Conservation (phyloP, 2,888 invertebrate genomes). For the Bombylius major region DNA sequence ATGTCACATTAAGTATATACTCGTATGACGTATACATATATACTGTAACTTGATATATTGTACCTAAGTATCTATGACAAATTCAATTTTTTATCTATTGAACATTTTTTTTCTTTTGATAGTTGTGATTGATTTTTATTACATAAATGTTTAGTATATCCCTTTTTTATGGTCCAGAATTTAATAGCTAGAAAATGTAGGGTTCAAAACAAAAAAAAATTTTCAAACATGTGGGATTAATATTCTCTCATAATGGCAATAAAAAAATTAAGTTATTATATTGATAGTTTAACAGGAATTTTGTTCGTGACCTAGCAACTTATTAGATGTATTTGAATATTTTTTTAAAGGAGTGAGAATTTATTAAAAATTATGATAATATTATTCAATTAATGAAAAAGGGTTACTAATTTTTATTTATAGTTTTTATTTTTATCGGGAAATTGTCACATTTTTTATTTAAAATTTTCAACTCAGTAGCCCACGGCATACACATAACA, state of each 20-base stretch:
- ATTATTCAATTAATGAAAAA: no score
- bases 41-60: background rate
- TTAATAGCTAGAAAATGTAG: background rate
- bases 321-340: no score
- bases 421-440: no score
- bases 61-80: background rate
- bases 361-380: no score
- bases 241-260: background rate
- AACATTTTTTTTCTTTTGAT: background rate
- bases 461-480: no score
- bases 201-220: background rate
- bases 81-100: background rate
- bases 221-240: background rate
- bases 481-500: no score
- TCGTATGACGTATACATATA: background rate
- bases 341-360: no score
- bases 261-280: background rate
- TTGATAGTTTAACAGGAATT: no score
- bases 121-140: background rate
- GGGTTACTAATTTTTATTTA: no score
- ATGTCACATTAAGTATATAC: conserved; percentile 13
- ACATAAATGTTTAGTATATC: background rate
- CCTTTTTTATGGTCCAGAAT: background rate
- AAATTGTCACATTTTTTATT: no score
- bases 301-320: no score